Conservation (phyloP, 2,888 invertebrate genomes). For the Xanthostigma xanthostigma region DNA sequence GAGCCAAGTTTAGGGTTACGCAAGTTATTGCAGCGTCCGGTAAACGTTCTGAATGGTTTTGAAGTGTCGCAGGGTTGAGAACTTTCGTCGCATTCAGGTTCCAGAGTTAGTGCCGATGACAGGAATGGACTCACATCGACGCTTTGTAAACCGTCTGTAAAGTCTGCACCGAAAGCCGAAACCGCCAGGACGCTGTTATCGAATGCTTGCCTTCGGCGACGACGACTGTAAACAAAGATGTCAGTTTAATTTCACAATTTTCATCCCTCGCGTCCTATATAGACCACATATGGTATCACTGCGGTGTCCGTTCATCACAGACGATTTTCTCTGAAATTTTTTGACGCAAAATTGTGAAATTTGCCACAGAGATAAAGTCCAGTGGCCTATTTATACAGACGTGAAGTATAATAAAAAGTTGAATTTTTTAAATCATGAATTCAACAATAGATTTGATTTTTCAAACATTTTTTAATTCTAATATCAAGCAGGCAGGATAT, state of each 20-base stretch:
- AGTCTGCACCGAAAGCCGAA: conserved; percentile 45
- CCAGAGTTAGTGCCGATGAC: conserved; percentile 44
- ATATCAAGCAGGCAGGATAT: no score
- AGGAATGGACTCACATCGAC: conserved; percentile 62
- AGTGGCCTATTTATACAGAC: no score
- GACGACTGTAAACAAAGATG: conserved; percentile 25
- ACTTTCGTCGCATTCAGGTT: conserved; percentile 57
- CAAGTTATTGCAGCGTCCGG: conserved; percentile 80
- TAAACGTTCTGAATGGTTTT: conserved; percentile 54
- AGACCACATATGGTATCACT: no score
- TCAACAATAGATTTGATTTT: no score
- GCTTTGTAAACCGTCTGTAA: conserved; percentile 62
- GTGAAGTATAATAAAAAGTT: no score
- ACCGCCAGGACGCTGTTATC: conserved; percentile 44
- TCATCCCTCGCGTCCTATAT: no score
- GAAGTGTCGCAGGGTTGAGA: conserved; percentile 54
- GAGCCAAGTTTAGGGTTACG: conserved; percentile 70
- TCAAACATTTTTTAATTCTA: no score
- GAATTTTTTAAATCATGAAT: no score
- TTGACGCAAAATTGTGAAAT: no score
- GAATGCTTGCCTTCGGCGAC: conserved; percentile 60
- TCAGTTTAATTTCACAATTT: neutral
- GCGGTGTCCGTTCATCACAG: no score
- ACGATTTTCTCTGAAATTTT: no score
- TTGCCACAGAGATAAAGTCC: no score